Percentiles rank a stretch among this genome's conserved stretches.
These are phyloP conservation scores for Halcyon leucocephala DNA, from an alignment of 2,797 vertebrate genomes.

Conservation along the genomic window DNA sequence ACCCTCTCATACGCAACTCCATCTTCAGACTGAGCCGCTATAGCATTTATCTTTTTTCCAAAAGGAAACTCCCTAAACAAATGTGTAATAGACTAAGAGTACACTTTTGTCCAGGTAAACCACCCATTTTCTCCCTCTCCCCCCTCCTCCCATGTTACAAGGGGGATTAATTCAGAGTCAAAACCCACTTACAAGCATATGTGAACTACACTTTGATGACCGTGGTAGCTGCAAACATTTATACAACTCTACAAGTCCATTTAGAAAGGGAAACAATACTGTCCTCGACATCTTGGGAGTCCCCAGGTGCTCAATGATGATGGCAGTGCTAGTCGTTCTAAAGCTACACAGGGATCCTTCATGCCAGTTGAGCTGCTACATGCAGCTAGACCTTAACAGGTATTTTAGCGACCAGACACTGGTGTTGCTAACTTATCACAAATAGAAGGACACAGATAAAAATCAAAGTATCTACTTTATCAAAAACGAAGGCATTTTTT, in stretches of 20 bases:
- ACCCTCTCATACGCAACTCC: slow-evolving; percentile 17
- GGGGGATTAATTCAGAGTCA: neutral
- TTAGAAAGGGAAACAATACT: neutral
- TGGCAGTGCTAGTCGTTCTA: neutral
- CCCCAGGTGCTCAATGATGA: neutral
- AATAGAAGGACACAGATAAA: neutral
- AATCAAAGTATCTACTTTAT: neutral
- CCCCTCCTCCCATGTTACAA: neutral
- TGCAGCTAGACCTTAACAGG: neutral
- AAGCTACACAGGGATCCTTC: neutral
- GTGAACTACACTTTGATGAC: neutral
- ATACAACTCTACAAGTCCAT: neutral
- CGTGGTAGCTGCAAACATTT: neutral
- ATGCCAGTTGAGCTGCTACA: neutral
- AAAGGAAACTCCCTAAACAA: neutral
- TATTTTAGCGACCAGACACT: neutral
- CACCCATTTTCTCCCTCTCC: neutral
- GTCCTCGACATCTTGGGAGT: neutral
- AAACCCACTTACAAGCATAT: neutral
- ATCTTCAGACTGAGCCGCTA: neutral
- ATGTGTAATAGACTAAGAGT: neutral
- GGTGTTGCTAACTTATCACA: neutral
- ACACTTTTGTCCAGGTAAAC: neutral
- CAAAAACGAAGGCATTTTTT: neutral
- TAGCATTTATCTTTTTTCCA: neutral